Percentiles rank a stretch among this genome's conserved stretches.
Conservation (phyloP, 1,140 invertebrate genomes). For the Pissodes strobi region DNA sequence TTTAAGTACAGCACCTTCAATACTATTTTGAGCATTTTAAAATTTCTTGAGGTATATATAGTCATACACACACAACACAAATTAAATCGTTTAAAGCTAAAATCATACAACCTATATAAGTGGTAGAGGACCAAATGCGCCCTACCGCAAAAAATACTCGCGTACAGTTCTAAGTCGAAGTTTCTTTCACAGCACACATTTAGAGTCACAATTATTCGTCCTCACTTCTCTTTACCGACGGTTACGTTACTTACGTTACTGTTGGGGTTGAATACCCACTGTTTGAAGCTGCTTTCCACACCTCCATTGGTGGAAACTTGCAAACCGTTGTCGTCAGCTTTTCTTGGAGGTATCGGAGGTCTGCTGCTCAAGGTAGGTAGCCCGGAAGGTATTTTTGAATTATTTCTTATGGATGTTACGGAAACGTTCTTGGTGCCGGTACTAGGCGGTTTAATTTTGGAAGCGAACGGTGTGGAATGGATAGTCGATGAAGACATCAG, state of each 20-base stretch:
- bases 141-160: neutral
- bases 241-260: conserved; percentile 49
- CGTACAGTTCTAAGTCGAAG: neutral
- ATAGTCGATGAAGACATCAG: conserved; percentile 47
- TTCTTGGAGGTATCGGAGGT: conserved; percentile 49
- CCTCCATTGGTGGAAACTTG: conserved; percentile 48
- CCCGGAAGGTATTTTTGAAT: conserved; percentile 54
- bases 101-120: neutral
- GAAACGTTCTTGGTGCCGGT: conserved; percentile 46
- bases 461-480: conserved; percentile 44
- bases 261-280: conserved; percentile 54
- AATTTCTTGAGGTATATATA: neutral
- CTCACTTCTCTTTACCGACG: conserved; percentile 35
- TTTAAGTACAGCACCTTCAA: conserved; percentile 10
- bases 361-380: conserved; percentile 43
- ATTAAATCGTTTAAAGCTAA: neutral
- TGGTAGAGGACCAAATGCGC: neutral
- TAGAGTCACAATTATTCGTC: neutral
- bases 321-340: conserved; percentile 39
- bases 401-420: conserved; percentile 52
- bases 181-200: neutral
- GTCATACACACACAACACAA: too few relatives aligned
- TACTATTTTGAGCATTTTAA: conserved; percentile 7
- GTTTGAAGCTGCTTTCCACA: conserved; percentile 51
- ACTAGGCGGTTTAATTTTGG: conserved; percentile 41